Evolutionary conservation across 2,113 vertebrate genomes (phyloP), one percentile per base, ranked within the genome.

Genomic region (Oriolus oriolus): DNA sequence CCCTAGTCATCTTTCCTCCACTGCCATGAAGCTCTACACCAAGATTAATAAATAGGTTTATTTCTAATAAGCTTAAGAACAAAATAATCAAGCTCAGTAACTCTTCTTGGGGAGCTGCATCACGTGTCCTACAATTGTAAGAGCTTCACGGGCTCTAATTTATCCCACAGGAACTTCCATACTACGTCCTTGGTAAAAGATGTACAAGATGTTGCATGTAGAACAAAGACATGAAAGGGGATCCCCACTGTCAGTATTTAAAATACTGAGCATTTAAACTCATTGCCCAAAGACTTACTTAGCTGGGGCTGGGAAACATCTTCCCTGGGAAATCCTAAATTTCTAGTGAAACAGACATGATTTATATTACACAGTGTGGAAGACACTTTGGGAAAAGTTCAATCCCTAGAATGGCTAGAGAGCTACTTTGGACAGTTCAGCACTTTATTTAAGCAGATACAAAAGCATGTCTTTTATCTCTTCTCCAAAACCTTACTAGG

Each of bases 71-170:
- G 28, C 28, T 66, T n/a, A 44, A 47, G 41, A 87, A 50, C 18
- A 33, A 39, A 80, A 87, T 12, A 84, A 66, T 52, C 23, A 15
- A 66, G 22, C n/a, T 84, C 33, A 28, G 0, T 16, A 75, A 56
- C 12, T 31, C 68, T 30, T 60, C 52, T 60, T 6, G 5, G 20
- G 37, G n/a, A 91, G 28, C 60, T 44, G 42, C 41, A 73, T 37
- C 37, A 16, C 1, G 0, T 3, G 2, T 60, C 27, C 53, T 71
- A 59, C 73, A 35, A 41, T 14, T 74, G 0, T 9, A 75, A 75
- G 81, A 63, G 37, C 24, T 54, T 64, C 54, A 42, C 0, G 1
- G 39, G 42, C 30, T 53, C 35, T 17, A n/a, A 21, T 65, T 75
- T 91, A 17, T 84, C 44, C 39, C 41, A n/a, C n/a, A 63, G n/a